These are phyloP conservation scores for Lochmaea crataegi DNA, from an alignment of 2,888 invertebrate genomes.

Conservation along the genomic window DNA sequence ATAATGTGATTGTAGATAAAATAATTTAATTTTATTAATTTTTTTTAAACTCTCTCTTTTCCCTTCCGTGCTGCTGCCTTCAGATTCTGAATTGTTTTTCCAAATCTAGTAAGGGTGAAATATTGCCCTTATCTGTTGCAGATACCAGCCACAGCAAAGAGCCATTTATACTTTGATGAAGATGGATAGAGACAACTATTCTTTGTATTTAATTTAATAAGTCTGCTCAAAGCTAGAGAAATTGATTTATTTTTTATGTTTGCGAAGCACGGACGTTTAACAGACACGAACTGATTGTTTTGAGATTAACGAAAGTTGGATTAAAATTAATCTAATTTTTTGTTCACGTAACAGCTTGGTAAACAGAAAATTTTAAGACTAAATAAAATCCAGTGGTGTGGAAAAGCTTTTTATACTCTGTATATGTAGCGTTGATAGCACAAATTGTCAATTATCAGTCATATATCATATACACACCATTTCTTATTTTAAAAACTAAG, in stretches of 20 bases:
- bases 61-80: background rate
- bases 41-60: background rate
- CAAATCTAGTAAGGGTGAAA: conserved; percentile 7
- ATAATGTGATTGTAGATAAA: too few species aligned
- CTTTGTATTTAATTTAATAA: conserved; percentile 3
- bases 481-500: too few species aligned
- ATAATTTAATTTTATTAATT: background rate
- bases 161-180: conserved; percentile 16
- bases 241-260: background rate
- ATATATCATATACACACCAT: too few species aligned
- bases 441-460: too few species aligned
- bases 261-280: background rate
- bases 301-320: too few species aligned
- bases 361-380: too few species aligned
- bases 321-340: too few species aligned
- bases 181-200: conserved; percentile 14
- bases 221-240: background rate
- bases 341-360: too few species aligned
- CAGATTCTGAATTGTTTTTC: conserved; percentile 9
- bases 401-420: too few species aligned
- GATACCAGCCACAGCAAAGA: conserved; percentile 8
- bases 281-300: too few species aligned
- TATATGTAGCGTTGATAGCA: too few species aligned
- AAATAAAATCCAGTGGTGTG: too few species aligned
- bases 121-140: conserved; percentile 2